phyloP scores from a whole-genome alignment of 2,797 vertebrate genomes.

The Naso thynnoides region DNA sequence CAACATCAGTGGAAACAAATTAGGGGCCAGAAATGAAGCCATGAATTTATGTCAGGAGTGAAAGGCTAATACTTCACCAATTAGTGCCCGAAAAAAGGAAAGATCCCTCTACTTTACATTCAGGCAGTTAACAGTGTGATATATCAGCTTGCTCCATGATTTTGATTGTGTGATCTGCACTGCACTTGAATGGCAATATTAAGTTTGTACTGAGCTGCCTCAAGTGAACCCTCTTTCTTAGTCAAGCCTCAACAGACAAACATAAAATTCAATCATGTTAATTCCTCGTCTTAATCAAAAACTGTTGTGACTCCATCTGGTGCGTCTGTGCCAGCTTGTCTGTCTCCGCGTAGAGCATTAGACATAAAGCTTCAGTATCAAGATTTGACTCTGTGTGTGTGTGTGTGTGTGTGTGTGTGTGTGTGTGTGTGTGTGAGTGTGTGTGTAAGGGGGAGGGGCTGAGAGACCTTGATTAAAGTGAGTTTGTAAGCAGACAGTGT shows the following conservation, averaged over 20 bases:
- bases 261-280: slow-evolving; percentile 61
- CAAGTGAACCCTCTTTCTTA: slow-evolving; percentile 42
- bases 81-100: slow-evolving; percentile 1
- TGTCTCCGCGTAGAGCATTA: slow-evolving; percentile 40
- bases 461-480: slow-evolving; percentile 77
- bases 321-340: slow-evolving; percentile 43
- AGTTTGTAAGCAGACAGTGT: slow-evolving; percentile 66
- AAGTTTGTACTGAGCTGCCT: slow-evolving; percentile 24
- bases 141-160: slow-evolving; percentile 6
- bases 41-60: slow-evolving; percentile 12
- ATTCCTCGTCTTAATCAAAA: slow-evolving; percentile 75
- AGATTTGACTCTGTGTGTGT: neutral
- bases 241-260: slow-evolving; percentile 49
- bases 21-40: slow-evolving; percentile 11
- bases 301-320: slow-evolving; percentile 67
- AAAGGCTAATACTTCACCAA: slow-evolving; percentile 20
- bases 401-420: no score
- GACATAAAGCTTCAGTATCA: slow-evolving; percentile 43
- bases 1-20: slow-evolving; percentile 29
- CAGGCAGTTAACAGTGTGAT: neutral
- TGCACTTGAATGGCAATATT: neutral
- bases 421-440: no score
- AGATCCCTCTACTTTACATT: neutral
- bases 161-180: slow-evolving; percentile 9
- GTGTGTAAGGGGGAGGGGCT: neutral